Conservation (phyloP, 2,888 invertebrate genomes). For the Orthosia gothica region DNA sequence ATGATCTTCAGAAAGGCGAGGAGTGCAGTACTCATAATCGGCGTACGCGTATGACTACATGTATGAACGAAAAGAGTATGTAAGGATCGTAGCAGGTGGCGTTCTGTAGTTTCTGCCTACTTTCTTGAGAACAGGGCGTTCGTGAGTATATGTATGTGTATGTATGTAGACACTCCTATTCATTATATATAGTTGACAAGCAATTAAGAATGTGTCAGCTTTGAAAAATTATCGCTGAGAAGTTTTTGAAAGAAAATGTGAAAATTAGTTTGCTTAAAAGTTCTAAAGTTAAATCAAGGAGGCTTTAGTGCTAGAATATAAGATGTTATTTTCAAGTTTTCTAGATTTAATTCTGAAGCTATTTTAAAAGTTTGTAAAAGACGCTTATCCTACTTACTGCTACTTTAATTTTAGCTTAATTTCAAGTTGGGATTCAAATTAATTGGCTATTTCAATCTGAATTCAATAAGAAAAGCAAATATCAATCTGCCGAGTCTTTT, state of each 20-base stretch:
- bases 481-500: too few species aligned
- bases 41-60: too few species aligned
- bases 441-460: background rate
- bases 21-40: too few species aligned
- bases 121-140: too few species aligned
- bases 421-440: background rate
- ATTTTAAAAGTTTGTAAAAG: background rate
- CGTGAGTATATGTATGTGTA: too few species aligned
- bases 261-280: slow-evolving; percentile 29
- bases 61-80: too few species aligned
- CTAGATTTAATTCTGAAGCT: slow-evolving; percentile 11
- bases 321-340: slow-evolving; percentile 18
- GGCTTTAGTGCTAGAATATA: background rate
- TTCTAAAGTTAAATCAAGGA: slow-evolving; percentile 25
- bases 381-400: background rate
- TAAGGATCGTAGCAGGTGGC: too few species aligned
- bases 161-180: background rate
- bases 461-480: background rate
- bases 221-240: slow-evolving; percentile 28
- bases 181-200: slow-evolving; percentile 25
- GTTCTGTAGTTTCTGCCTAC: too few species aligned
- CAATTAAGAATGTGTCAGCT: slow-evolving; percentile 36
- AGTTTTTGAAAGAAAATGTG: slow-evolving; percentile 26
- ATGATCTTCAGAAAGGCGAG: too few species aligned
- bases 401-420: background rate